These are phyloP conservation scores for Epinotia brunnichana DNA, from an alignment of 2,888 invertebrate genomes.

Conservation along the genomic window DNA sequence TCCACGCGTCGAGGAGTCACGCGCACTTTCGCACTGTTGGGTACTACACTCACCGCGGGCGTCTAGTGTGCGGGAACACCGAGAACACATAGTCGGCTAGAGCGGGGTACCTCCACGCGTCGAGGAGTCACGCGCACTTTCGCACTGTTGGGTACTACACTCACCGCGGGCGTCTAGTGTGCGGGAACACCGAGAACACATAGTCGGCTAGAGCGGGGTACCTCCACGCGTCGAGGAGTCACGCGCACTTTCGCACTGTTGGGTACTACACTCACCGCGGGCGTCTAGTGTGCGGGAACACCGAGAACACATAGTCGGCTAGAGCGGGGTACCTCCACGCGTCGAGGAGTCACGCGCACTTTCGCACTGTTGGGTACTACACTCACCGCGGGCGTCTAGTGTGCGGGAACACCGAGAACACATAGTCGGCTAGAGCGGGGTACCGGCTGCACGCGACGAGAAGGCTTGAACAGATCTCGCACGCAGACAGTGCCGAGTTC, in stretches of 20 bases:
- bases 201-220: slow-evolving; percentile 61
- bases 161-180: slow-evolving; percentile 46
- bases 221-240: slow-evolving; percentile 53
- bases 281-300: slow-evolving; percentile 65
- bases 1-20: too few relatives aligned
- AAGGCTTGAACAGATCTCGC: slow-evolving; percentile 63
- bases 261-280: slow-evolving; percentile 45
- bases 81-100: slow-evolving; percentile 63
- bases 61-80: slow-evolving; percentile 66
- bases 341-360: slow-evolving; percentile 59
- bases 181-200: slow-evolving; percentile 69
- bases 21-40: too few relatives aligned
- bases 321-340: slow-evolving; percentile 56
- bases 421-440: slow-evolving; percentile 61
- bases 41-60: slow-evolving; percentile 45
- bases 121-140: slow-evolving; percentile 62
- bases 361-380: slow-evolving; percentile 56
- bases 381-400: slow-evolving; percentile 28
- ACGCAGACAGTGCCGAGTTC: slow-evolving; percentile 52
- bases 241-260: slow-evolving; percentile 60
- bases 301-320: slow-evolving; percentile 60
- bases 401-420: slow-evolving; percentile 70
- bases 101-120: slow-evolving; percentile 52
- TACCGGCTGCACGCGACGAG: slow-evolving; percentile 52
- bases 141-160: slow-evolving; percentile 54